Percentiles rank a stretch among this genome's conserved stretches.
phyloP scores from a whole-genome alignment of 2,797 vertebrate species.

The Semotilus atromaculatus region DNA sequence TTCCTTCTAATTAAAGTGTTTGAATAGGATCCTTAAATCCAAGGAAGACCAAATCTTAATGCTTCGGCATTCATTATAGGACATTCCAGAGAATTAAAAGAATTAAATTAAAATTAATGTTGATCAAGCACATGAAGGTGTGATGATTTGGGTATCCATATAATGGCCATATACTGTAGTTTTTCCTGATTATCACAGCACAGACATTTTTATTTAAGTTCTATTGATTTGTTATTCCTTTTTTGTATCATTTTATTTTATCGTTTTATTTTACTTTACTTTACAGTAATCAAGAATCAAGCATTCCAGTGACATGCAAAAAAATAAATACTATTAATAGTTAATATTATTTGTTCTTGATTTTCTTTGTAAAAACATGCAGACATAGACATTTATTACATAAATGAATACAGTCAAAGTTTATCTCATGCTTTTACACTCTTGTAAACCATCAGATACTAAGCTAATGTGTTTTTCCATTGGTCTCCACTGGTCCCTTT shows the following conservation, averaged over 20 bases:
- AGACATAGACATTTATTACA: background rate
- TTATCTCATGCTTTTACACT: background rate
- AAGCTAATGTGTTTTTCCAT: constrained; percentile 11
- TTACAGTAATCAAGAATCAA: too few relatives aligned
- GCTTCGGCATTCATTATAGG: background rate
- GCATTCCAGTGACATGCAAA: background rate
- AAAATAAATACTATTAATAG: too few relatives aligned
- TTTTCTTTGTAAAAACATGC: background rate
- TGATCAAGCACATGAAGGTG: background rate
- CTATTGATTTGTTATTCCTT: background rate
- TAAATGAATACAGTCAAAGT: background rate
- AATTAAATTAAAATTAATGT: background rate
- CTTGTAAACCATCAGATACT: constrained; percentile 1
- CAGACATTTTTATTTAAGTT: background rate
- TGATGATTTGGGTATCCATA: too few relatives aligned
- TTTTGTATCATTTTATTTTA: background rate
- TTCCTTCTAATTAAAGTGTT: constrained; percentile 25
- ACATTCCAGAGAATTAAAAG: background rate
- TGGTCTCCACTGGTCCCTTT: constrained; percentile 11
- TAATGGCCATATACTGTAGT: too few relatives aligned
- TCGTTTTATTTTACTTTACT: background rate
- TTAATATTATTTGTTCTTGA: background rate
- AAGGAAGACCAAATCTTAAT: background rate
- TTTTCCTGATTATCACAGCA: background rate
- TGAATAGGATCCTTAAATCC: constrained; percentile 12